phyloP scores from a whole-genome alignment of 2,797 vertebrate genomes.

The Cetoscarus ocellatus region DNA sequence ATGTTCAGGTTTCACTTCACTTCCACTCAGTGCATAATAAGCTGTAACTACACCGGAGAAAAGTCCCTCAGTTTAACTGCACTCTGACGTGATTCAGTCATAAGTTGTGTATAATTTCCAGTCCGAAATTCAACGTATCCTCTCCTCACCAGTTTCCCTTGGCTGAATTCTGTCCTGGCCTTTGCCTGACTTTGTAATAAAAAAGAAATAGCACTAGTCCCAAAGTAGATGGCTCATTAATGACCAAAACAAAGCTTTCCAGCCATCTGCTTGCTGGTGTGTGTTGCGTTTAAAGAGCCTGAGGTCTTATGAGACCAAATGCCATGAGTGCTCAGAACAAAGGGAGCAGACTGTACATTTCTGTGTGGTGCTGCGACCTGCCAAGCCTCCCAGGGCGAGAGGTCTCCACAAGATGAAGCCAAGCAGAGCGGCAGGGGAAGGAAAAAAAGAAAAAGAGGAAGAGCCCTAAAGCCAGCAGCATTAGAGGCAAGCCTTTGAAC shows the following conservation, averaged over 20 bases:
- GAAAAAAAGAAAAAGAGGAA: constrained; percentile 6
- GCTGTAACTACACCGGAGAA: constrained; percentile 10
- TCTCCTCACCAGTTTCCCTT: background rate
- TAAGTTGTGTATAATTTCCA: background rate
- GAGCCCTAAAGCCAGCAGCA: constrained; percentile 37
- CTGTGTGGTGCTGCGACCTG: constrained; percentile 43
- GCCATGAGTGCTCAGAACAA: constrained; percentile 43
- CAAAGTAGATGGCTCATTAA: constrained; percentile 47
- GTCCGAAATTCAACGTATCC: background rate
- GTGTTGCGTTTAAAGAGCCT: constrained; percentile 29
- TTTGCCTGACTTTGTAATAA: constrained; percentile 21
- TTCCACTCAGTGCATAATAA: constrained; percentile 36
- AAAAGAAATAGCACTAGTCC: constrained; percentile 46
- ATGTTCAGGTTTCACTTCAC: constrained; percentile 51
- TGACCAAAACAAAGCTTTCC: constrained; percentile 54
- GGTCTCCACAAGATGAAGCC: constrained; percentile 52
- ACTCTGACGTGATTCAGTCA: constrained; percentile 3
- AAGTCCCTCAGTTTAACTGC: constrained; percentile 18
- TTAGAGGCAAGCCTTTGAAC: constrained; percentile 76
- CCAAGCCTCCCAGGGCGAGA: constrained; percentile 40
- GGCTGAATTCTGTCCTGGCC: constrained; percentile 12
- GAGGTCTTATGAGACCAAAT: constrained; percentile 58
- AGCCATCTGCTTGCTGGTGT: constrained; percentile 63
- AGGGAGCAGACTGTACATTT: constrained; percentile 47
- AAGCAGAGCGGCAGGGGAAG: constrained; percentile 33